A percentile compares a stretch with the other conserved stretches of the same genome.
Evolutionary conservation across 2,113 vertebrate genomes (phyloP).

Genomic region (Lepisosteus oculatus): DNA sequence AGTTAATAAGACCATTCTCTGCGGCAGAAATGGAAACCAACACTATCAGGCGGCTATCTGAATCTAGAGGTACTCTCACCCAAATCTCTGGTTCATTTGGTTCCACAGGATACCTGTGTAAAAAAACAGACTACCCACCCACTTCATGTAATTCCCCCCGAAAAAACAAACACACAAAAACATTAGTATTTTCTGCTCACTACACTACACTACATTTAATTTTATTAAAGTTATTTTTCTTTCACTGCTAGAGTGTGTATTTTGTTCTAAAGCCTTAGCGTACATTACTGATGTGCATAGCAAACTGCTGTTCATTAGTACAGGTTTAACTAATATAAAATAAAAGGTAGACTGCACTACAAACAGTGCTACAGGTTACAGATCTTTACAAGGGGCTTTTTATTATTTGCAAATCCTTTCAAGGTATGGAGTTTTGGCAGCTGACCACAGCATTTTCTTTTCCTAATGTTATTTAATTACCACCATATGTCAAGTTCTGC

Average conservation of each 20-base stretch:
- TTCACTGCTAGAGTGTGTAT: no score
- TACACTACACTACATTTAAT: no score
- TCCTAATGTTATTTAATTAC: conserved; percentile 78
- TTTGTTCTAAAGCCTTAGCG: no score
- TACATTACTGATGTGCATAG: no score
- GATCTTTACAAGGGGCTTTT: conserved; percentile 55
- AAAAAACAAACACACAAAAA: no score
- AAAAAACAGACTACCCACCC: no score
- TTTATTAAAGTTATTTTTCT: no score
- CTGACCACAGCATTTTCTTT: conserved; percentile 54
- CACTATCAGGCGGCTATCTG: not conserved
- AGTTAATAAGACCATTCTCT: conserved; percentile 24
- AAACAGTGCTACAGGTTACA: conserved; percentile 55
- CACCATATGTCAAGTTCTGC: conserved; percentile 73
- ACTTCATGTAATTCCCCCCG: no score
- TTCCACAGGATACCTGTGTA: no score
- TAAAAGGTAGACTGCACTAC: conserved; percentile 16
- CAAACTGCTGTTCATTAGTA: no score
- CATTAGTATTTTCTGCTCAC: no score
- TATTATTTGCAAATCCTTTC: conserved; percentile 58
- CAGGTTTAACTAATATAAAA: not conserved
- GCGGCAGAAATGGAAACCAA: conserved; percentile 1
- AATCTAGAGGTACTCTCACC: not conserved
- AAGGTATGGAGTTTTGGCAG: conserved; percentile 63
- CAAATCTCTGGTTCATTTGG: no score